Evolutionary conservation across 2,888 invertebrate genomes (phyloP), one percentile per base, ranked within the genome.

Genomic region (Ophion ventricosus): DNA sequence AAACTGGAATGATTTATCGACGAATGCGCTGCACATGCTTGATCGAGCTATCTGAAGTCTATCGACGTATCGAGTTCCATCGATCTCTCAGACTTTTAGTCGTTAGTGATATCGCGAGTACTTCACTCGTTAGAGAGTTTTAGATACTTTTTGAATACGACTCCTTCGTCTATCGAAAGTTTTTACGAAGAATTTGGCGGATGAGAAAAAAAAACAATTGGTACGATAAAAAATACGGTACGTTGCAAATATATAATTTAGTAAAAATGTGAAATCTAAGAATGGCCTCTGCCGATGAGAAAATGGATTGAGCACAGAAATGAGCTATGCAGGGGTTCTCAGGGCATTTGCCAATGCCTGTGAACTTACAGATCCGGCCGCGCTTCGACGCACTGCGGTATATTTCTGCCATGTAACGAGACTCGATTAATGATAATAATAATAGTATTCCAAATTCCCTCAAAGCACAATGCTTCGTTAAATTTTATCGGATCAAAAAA

Each of bases 331-430:
- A 74, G 35, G 25, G 43, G 74, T 80, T 72, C 35, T 83, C 72
- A 40, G 54, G 29, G 35, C 56, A 57, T 63, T 76, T 61, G 20
- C 54, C 26, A 59, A 8, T n/a, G 61, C 17, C 10, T n/a, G 64
- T 49, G 49, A 74, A 79, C 64, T 20, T 56, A n/a, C 17, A 20
- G 17, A 72, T 25, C 14, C 54, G n/a, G 61, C 25, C 56, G 23
- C 35, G 40, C 57, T 79, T 70, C 70, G 57, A 72, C 79, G 83
- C 79, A 79, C 69, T 75, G 83, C 79, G 76, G 72, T 49, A 66
- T 17, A 20, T 43, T 61, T 78, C 49, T 61, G 59, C 43, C 49
- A 25, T 25, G 20, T 25, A 20, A 56, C 8, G 20, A 64, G 43
- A 63, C 49, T 7, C n/a, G 20, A 40, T 40, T 54, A 54, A 63